Evolutionary conservation across 1,140 invertebrate genomes (phyloP).

Genomic region (Lutraria rhynchaena): DNA sequence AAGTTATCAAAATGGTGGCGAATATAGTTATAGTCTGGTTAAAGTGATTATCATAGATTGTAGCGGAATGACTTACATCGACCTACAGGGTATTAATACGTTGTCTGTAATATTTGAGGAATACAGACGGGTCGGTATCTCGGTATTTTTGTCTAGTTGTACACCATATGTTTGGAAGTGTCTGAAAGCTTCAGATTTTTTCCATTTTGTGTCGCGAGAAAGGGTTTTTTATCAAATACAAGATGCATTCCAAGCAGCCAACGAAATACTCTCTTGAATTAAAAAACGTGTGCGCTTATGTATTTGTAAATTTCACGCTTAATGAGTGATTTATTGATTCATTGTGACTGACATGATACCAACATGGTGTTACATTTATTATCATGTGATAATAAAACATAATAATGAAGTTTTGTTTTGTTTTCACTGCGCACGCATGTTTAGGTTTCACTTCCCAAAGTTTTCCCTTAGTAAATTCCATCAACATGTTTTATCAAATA

Average conservation of each 20-base stretch:
- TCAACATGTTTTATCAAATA: too few relatives aligned
- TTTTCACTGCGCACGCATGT: too few relatives aligned
- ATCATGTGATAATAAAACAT: too few relatives aligned
- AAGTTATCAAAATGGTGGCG: neutral
- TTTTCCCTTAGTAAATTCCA: too few relatives aligned
- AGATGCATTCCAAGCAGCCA: neutral
- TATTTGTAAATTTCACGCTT: too few relatives aligned
- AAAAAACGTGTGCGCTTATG: too few relatives aligned
- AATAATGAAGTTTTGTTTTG: too few relatives aligned
- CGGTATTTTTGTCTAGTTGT: slow-evolving; percentile 12
- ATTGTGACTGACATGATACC: too few relatives aligned
- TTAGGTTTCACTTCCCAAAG: too few relatives aligned
- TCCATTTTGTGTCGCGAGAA: slow-evolving; percentile 29
- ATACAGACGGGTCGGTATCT: slow-evolving; percentile 20
- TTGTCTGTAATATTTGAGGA: slow-evolving; percentile 40
- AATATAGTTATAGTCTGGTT: neutral
- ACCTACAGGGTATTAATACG: slow-evolving; percentile 29
- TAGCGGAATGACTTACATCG: slow-evolving; percentile 33
- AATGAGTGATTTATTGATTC: too few relatives aligned
- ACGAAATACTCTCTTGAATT: neutral
- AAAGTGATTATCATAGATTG: slow-evolving; percentile 48
- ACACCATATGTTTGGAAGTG: slow-evolving; percentile 35
- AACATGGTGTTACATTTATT: too few relatives aligned
- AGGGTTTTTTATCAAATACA: slow-evolving; percentile 1
- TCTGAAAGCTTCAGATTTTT: slow-evolving; percentile 42